Evolutionary conservation across 2,113 vertebrate genomes (phyloP).

Genomic region (Anoplopoma fimbria): DNA sequence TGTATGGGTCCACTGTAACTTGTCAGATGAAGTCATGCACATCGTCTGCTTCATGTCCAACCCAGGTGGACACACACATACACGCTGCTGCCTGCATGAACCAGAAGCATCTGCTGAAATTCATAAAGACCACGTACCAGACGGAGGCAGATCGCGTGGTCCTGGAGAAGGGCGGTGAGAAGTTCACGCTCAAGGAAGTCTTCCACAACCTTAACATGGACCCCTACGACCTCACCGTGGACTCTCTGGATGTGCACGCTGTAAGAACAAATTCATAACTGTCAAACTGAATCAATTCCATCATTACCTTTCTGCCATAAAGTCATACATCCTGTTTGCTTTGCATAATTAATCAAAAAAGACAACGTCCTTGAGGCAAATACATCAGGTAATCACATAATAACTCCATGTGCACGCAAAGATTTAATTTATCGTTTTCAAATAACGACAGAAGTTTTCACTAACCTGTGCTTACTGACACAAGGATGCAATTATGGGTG

Average conservation of each 20-base stretch:
- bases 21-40: not conserved
- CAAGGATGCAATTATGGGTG: constrained; percentile 27
- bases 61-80: constrained; percentile 97
- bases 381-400: not conserved
- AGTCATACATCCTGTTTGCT: not conserved
- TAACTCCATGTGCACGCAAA: not conserved
- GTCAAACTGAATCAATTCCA: not conserved
- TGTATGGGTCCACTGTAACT: not conserved
- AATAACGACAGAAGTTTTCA: constrained; percentile 14
- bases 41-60: constrained; percentile 44
- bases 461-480: constrained; percentile 21
- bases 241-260: constrained; percentile 97
- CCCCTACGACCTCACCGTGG: constrained; percentile 97
- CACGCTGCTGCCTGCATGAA: constrained; percentile 98
- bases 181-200: constrained; percentile 91
- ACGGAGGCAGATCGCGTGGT: constrained; percentile 89
- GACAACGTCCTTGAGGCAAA: not conserved
- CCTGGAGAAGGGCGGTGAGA: constrained; percentile 86
- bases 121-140: constrained; percentile 93
- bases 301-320: not conserved
- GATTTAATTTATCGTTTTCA: not conserved
- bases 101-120: constrained; percentile 94
- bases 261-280: constrained; percentile 81
- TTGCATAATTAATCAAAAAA: not conserved
- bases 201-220: constrained; percentile 94